Conservation (phyloP, 1,140 invertebrate genomes). For the Coenobita brevimanus region DNA sequence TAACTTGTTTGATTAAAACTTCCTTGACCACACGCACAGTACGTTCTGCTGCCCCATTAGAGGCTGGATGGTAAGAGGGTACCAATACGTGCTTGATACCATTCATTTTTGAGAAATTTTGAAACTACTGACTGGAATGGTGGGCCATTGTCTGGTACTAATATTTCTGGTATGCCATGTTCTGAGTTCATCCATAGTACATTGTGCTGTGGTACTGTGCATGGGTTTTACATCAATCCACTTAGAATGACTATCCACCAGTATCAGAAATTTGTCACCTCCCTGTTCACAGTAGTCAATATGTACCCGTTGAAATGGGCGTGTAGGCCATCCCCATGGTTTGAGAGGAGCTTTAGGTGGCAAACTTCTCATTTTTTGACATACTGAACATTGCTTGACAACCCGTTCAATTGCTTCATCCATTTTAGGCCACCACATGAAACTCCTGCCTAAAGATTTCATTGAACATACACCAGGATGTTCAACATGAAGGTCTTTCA, state of each 20-base stretch:
- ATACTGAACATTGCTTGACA: not conserved
- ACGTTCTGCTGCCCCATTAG: constrained; percentile 69
- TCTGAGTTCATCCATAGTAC: constrained; percentile 27
- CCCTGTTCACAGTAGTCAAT: constrained; percentile 2
- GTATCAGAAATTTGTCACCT: not conserved
- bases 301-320: not conserved
- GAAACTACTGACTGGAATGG: constrained; percentile 70
- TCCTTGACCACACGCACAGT: no score
- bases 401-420: no score
- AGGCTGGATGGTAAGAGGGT: constrained; percentile 70
- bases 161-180: constrained; percentile 31
- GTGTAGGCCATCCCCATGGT: not conserved
- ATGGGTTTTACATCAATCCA: not conserved
- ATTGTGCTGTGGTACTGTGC: not conserved
- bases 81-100: constrained; percentile 70
- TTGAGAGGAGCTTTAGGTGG: not conserved
- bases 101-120: constrained; percentile 68
- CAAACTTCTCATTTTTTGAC: not conserved
- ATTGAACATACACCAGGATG: no score
- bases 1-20: no score
- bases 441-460: no score
- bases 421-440: no score
- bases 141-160: constrained; percentile 70
- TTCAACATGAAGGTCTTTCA: not conserved
- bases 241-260: constrained; percentile 5